phyloP scores from a whole-genome alignment of 2,113 vertebrate species.

The Sarotherodon lohbergeri region DNA sequence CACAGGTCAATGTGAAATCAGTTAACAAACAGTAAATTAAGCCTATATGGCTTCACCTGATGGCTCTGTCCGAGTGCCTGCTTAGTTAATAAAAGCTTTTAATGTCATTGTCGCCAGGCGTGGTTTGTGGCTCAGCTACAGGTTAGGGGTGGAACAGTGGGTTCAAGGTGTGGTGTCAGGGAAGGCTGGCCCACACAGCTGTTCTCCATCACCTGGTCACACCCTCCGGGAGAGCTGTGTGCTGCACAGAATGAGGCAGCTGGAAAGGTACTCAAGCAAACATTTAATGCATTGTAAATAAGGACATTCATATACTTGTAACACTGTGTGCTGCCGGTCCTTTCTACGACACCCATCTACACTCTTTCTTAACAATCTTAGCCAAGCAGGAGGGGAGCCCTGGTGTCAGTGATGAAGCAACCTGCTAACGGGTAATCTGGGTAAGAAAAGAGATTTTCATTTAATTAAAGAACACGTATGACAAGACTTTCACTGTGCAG shows the following conservation, averaged over 20 bases:
- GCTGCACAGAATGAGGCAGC: too few species aligned
- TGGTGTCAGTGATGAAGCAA: slow-evolving; percentile 3
- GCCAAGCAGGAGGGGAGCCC: neutral
- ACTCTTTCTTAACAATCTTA: neutral
- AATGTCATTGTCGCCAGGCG: neutral
- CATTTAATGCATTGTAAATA: neutral
- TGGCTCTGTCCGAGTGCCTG: neutral
- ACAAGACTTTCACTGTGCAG: neutral
- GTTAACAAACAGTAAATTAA: neutral
- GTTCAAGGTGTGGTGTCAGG: too few species aligned
- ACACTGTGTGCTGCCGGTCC: neutral
- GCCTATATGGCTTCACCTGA: neutral
- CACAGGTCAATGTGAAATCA: slow-evolving; percentile 32
- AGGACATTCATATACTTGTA: neutral
- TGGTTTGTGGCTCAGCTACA: too few species aligned
- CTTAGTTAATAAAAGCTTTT: neutral
- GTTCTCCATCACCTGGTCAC: too few species aligned
- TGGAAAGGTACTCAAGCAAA: neutral
- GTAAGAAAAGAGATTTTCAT: neutral
- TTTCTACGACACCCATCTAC: neutral
- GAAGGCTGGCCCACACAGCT: too few species aligned
- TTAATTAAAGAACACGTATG: slow-evolving; percentile 44
- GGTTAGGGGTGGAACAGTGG: too few species aligned
- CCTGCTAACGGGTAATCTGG: neutral
- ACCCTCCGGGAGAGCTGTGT: too few species aligned